Base-by-base conservation (phyloP, 2,888 invertebrate genomes). In the Drosophila incognita region DNA sequence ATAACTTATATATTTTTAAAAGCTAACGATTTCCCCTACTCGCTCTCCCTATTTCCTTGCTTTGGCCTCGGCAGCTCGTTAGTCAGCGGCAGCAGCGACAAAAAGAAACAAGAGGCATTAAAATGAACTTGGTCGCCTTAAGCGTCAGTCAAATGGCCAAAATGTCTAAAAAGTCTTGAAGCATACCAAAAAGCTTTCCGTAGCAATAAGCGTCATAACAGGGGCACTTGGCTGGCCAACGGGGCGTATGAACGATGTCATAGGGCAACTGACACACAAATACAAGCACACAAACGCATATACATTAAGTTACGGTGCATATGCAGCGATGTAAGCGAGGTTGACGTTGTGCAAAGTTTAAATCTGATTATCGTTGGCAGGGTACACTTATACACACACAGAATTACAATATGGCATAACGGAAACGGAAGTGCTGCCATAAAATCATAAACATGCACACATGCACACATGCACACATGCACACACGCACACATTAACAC, bases 361-460 rank as follows among this genome's bases (percentile, higher is more conserved):
- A 89, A 90, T 87, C 87, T 87, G 87, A 87, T 87, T 87, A 87
- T 87, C 82, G 87, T 60, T 83, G 81, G 69, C 86, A 83, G 65
- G 65, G 18, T 24, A 38, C 59, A 61, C 62, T 42, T 38, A 60
- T 53, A 72, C 13, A 46, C 29, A 52, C 21, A 69, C 35, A 54
- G 58, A 67, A 52, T 59, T 36, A 83, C 83, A 88, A 77, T 87
- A 82, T 84, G 72, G 83, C 76, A 81, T 74, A 78, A 75, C 87
- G 87, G 90, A 87, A 87, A 83, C 87, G 87, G 87, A 87, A 90
- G 87, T 90, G 90, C 87, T 89, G 87, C 90, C 90, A 87, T 87
- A 87, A 90, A 87, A 89, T 89, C 87, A 90, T 90, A 87, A 87
- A 76, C 87, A 90, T 90, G 87, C 89, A 87, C 80, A 86, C 85